These are phyloP conservation scores for Megalopta genalis DNA, from an alignment of 1,140 invertebrate species.

Conservation along the genomic window DNA sequence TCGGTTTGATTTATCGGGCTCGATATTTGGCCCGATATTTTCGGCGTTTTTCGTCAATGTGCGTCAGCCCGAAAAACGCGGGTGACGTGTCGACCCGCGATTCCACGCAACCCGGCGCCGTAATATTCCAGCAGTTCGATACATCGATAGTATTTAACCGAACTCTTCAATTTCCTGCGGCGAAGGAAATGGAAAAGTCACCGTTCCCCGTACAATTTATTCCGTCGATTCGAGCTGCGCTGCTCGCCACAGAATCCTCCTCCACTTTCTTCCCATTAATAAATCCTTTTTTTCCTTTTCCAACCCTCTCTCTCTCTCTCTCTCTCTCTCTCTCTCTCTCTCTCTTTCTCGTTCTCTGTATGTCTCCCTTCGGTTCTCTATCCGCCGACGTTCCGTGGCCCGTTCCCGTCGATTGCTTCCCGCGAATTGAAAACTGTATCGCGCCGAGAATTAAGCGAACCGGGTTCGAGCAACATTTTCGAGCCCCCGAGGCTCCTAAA, in stretches of 20 bases:
- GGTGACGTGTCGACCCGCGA: not conserved
- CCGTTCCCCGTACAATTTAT: conserved; percentile 49
- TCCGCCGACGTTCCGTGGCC: not conserved
- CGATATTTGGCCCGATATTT: too few relatives aligned
- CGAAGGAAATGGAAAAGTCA: conserved; percentile 61
- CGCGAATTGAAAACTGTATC: conserved; percentile 1
- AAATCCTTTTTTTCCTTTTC: not conserved
- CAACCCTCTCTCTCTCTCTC: too few relatives aligned
- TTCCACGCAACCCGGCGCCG: conserved; percentile 33
- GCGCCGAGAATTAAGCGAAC: not conserved
- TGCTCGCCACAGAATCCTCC: conserved; percentile 29
- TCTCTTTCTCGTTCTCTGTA: too few relatives aligned
- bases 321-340: too few relatives aligned
- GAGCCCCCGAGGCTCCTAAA: not conserved
- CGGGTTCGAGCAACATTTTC: not conserved
- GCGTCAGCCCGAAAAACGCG: not conserved
- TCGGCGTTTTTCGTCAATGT: not conserved
- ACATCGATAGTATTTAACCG: conserved; percentile 55
- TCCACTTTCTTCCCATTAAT: conserved; percentile 32
- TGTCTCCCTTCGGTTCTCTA: too few relatives aligned
- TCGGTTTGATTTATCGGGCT: too few relatives aligned
- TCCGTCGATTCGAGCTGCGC: conserved; percentile 33
- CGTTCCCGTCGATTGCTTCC: conserved; percentile 12
- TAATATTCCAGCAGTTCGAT: conserved; percentile 56
- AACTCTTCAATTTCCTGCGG: conserved; percentile 47